Percentiles rank a stretch among this genome's conserved stretches.
Evolutionary conservation across 2,797 vertebrate species (phyloP).

Genomic region (Rhyacichthys aspro): DNA sequence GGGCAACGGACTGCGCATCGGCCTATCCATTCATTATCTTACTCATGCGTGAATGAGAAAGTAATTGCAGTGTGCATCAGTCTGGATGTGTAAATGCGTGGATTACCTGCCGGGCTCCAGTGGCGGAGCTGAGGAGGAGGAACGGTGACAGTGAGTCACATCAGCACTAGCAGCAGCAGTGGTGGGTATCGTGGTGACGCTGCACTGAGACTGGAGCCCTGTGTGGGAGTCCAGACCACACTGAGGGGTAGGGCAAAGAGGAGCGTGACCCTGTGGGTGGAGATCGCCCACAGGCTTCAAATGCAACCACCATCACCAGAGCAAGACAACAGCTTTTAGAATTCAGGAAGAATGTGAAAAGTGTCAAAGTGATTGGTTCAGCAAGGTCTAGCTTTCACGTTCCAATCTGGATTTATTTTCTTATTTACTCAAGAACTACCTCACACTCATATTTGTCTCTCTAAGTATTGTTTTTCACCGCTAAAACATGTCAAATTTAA

Average conservation of each 20-base stretch:
- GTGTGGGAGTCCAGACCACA: slow-evolving; percentile 65
- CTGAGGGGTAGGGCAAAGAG: no score
- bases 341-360: no score
- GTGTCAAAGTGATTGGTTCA: no score
- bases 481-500: no score
- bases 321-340: no score
- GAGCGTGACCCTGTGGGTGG: slow-evolving; percentile 28
- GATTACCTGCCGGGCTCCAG: slow-evolving; percentile 14
- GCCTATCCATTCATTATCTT: slow-evolving; percentile 29
- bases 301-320: no score
- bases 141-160: slow-evolving; percentile 44
- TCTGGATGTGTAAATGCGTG: slow-evolving; percentile 14
- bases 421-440: no score
- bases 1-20: slow-evolving; percentile 19
- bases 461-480: no score
- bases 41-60: slow-evolving; percentile 13
- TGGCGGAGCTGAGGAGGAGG: slow-evolving; percentile 51
- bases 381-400: no score
- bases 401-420: no score
- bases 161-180: slow-evolving; percentile 28
- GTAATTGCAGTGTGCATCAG: slow-evolving; percentile 14
- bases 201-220: slow-evolving; percentile 26
- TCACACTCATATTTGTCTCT: no score
- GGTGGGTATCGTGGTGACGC: slow-evolving; percentile 33
- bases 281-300: no score